Conservation (phyloP, 2,888 invertebrate genomes). For the Rhorus exstirpatorius region DNA sequence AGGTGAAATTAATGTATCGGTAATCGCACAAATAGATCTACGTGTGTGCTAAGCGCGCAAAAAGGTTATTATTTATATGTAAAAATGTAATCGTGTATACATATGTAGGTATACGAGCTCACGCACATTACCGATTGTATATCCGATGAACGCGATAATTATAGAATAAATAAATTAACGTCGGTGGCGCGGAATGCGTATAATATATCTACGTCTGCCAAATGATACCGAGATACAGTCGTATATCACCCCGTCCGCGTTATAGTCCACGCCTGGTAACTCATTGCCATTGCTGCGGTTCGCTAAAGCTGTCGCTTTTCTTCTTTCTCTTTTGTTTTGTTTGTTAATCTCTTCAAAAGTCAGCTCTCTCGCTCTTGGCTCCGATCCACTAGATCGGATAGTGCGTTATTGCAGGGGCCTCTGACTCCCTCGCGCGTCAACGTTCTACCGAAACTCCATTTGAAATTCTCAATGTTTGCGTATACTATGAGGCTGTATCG, state of each 20-base stretch:
- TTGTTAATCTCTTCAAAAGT: slow-evolving; percentile 30
- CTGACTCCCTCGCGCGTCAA: slow-evolving; percentile 34
- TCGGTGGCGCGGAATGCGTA: slow-evolving; percentile 83
- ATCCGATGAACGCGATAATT: slow-evolving; percentile 83
- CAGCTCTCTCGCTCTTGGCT: slow-evolving; percentile 79
- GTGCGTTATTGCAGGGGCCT: neutral
- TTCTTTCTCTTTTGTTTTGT: slow-evolving; percentile 40
- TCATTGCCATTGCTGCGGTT: slow-evolving; percentile 82
- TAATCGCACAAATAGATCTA: slow-evolving; percentile 16
- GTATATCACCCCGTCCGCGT: slow-evolving; percentile 85
- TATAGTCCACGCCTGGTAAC: slow-evolving; percentile 85
- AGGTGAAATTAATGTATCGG: slow-evolving; percentile 26
- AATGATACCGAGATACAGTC: slow-evolving; percentile 86
- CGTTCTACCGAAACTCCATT: slow-evolving; percentile 37
- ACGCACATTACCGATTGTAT: slow-evolving; percentile 80
- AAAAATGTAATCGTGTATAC: neutral
- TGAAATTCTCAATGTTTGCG: neutral
- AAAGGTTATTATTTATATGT: slow-evolving; percentile 7
- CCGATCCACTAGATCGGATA: slow-evolving; percentile 78
- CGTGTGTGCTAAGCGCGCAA: neutral
- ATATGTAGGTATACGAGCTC: neutral
- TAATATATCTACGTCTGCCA: slow-evolving; percentile 86
- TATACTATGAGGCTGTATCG: too few species aligned
- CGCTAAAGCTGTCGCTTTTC: slow-evolving; percentile 64
- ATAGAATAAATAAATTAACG: slow-evolving; percentile 86